Evolutionary conservation across 2,888 invertebrate genomes (phyloP), one percentile per base, ranked within the genome.

Genomic region (Agriopis aurantiaria): DNA sequence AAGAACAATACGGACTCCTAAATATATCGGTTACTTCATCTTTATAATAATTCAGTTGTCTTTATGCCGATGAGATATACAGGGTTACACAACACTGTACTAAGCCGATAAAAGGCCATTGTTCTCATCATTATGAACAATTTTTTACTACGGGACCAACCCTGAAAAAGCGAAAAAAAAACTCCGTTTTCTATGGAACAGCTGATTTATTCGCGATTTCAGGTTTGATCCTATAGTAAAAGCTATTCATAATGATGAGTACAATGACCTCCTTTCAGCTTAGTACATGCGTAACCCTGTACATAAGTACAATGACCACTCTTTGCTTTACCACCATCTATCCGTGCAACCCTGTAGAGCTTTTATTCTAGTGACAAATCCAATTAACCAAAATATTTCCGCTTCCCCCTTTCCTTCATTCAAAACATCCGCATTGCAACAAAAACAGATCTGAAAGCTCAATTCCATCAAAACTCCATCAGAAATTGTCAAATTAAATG

Each of bases 401-500:
- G 8, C 6, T 33, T 11, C n/a, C 40, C 14, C 8, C n/a, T 17
- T 8, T n/a, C 10, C 23, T 33, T 4, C 46, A 12, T 58, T 17
- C 41, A 60, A 58, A 65, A 58, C 45, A 65, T 43, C 45, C 45
- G 45, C 52, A 65, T 46, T 43, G 17, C 43, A 58, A 53, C 65
- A 53, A 23, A 43, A 57, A 10, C 53, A 46, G 60, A 9, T 43
- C 49, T 8, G 14, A 43, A 23, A 17, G 12, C 14, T 14, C 56
- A 11, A 51, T 51, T 41, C 46, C 58, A n/a, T 45, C 61, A 62
- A 6, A 58, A 63, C 40, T 59, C 43, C 63, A 59, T 55, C 64
- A 68, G 51, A 57, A 46, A 51, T 41, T 43, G 58, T 55, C 58
- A 45, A 63, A 69, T 69, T 14, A 62, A 67, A 71, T 10, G 59